phyloP scores from a whole-genome alignment of 2,797 vertebrate genomes.

The Falco biarmicus region DNA sequence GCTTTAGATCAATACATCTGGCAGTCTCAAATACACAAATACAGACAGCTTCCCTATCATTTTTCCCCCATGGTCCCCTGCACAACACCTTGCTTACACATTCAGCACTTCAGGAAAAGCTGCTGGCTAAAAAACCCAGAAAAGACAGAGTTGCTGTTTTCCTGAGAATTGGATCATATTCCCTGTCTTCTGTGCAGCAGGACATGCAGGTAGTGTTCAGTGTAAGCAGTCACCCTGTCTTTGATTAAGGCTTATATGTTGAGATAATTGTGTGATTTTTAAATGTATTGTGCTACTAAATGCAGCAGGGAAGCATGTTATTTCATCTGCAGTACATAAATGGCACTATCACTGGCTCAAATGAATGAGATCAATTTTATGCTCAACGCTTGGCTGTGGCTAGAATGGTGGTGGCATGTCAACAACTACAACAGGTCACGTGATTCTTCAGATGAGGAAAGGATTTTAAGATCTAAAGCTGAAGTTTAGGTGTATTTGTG shows the following conservation, averaged over 20 bases:
- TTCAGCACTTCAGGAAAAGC: not conserved
- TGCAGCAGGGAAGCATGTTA: not conserved
- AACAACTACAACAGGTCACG: not conserved
- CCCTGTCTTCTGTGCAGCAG: not conserved
- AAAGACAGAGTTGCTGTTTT: not conserved
- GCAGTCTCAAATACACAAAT: not conserved
- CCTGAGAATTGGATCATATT: not conserved
- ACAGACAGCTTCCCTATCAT: accelerated
- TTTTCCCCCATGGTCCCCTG: not conserved
- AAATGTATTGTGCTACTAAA: not conserved
- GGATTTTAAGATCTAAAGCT: slow-evolving; percentile 64
- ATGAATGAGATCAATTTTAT: slow-evolving; percentile 10
- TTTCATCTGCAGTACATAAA: not conserved
- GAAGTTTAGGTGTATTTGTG: slow-evolving; percentile 48
- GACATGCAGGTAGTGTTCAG: not conserved
- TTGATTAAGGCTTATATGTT: not conserved
- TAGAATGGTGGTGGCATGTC: slow-evolving; percentile 11
- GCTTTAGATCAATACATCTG: not conserved
- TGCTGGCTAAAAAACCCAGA: not conserved
- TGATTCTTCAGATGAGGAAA: not conserved
- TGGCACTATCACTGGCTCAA: not conserved
- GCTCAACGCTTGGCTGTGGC: not conserved
- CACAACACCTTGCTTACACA: not conserved
- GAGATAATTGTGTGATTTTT: not conserved
- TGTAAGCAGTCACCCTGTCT: not conserved